These are phyloP conservation scores for Platysteira castanea DNA, from an alignment of 2,113 vertebrate genomes.

Conservation along the genomic window DNA sequence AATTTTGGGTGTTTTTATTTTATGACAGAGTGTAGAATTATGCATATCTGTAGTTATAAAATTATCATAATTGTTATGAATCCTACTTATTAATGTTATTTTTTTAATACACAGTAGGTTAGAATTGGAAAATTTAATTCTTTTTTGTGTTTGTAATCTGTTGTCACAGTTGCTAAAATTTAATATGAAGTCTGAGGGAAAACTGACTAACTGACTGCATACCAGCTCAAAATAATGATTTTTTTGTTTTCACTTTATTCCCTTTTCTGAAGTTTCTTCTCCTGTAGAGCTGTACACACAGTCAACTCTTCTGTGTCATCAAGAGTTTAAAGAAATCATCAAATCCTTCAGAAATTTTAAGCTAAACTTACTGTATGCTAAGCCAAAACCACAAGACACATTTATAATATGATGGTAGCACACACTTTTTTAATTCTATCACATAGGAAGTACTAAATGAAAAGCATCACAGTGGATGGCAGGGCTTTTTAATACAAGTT, in stretches of 20 bases:
- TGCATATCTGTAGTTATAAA: background rate
- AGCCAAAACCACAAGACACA: background rate
- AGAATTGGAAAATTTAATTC: background rate
- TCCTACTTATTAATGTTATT: background rate
- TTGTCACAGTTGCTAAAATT: background rate
- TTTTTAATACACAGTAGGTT: background rate
- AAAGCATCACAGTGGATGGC: background rate
- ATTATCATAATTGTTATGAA: background rate
- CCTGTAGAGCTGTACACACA: background rate
- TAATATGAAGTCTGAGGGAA: background rate
- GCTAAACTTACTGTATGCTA: background rate
- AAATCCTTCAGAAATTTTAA: background rate
- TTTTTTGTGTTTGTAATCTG: background rate
- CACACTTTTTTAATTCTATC: background rate
- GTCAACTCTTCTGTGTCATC: background rate
- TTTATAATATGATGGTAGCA: background rate
- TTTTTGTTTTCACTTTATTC: background rate
- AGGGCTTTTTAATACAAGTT: background rate
- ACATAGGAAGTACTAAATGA: background rate
- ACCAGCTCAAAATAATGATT: background rate
- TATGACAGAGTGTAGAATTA: background rate
- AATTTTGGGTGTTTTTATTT: background rate
- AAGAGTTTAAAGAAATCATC: background rate
- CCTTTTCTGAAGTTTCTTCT: background rate
- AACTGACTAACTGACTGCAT: background rate